Percentiles rank a stretch among this genome's conserved stretches.
Evolutionary conservation across 2,113 vertebrate species (phyloP).

Genomic region (Megaceryle maxima): DNA sequence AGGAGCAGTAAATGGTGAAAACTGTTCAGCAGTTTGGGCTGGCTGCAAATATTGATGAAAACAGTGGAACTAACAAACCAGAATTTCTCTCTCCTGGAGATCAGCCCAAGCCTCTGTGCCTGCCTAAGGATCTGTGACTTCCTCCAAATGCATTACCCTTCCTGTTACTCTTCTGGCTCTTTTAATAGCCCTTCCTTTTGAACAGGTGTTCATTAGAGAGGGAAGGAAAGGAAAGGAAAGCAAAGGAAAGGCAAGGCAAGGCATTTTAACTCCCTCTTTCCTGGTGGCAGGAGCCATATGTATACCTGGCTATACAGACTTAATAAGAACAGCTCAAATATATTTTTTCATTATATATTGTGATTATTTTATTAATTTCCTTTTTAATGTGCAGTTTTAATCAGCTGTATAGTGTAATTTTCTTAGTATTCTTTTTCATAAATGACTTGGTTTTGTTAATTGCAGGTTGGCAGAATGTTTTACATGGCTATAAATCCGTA

Average conservation of each 20-base stretch:
- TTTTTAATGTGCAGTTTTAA: neutral
- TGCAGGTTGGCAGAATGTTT: neutral
- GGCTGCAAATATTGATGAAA: neutral
- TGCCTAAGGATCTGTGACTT: neutral
- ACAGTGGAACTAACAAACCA: neutral
- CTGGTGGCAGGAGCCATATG: neutral
- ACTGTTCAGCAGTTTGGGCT: neutral
- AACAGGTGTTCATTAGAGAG: constrained; percentile 37
- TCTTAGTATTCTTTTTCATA: neutral
- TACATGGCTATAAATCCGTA: neutral
- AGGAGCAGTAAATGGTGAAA: neutral
- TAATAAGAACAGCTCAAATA: neutral
- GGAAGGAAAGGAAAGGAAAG: constrained; percentile 1
- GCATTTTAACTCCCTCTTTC: constrained; percentile 1
- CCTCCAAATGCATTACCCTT: neutral
- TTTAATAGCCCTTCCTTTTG: constrained; percentile 61
- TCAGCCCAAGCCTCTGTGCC: neutral
- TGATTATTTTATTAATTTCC: neutral
- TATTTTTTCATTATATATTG: neutral
- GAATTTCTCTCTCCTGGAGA: neutral
- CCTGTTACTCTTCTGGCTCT: constrained; percentile 48
- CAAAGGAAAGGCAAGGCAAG: constrained; percentile 21
- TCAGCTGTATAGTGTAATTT: neutral
- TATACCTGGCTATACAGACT: neutral
- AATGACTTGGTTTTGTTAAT: neutral